A percentile compares a stretch with the other conserved stretches of the same genome.
These are phyloP conservation scores for Pantherophis vulpinus DNA, from an alignment of 2,797 vertebrate species.

Conservation along the genomic window DNA sequence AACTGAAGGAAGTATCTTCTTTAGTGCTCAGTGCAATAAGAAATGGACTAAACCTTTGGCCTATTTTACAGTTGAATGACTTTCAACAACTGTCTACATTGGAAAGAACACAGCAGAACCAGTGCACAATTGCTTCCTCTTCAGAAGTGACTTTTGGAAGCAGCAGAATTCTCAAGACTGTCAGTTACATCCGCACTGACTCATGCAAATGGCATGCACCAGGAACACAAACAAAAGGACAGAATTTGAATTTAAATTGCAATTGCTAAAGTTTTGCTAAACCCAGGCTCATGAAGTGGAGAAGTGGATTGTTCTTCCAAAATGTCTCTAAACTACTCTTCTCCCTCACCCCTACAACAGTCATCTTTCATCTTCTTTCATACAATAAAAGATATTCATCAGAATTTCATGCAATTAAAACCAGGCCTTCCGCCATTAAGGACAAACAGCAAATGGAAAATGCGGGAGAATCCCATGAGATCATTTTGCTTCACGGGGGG, in stretches of 20 bases:
- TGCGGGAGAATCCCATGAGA: not conserved
- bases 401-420: not conserved
- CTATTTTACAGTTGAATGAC: constrained; percentile 36
- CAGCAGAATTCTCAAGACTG: constrained; percentile 37
- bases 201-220: constrained; percentile 37
- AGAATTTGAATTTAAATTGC: constrained; percentile 27
- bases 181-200: constrained; percentile 37
- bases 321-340: not conserved
- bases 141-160: constrained; percentile 55
- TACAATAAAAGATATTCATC: not conserved
- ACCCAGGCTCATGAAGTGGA: not conserved
- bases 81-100: not conserved
- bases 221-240: constrained; percentile 15
- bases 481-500: not conserved
- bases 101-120: constrained; percentile 40
- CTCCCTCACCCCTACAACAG: not conserved
- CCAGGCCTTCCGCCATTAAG: not conserved
- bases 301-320: not conserved
- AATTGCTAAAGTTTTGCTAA: not conserved
- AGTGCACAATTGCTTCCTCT: constrained; percentile 36
- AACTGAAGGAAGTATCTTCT: not conserved
- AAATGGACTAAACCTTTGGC: constrained; percentile 12
- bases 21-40: not conserved
- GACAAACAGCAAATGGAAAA: not conserved
- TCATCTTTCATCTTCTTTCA: not conserved